Evolutionary conservation across 2,113 vertebrate species (phyloP).

Genomic region (Tautogolabrus adspersus): DNA sequence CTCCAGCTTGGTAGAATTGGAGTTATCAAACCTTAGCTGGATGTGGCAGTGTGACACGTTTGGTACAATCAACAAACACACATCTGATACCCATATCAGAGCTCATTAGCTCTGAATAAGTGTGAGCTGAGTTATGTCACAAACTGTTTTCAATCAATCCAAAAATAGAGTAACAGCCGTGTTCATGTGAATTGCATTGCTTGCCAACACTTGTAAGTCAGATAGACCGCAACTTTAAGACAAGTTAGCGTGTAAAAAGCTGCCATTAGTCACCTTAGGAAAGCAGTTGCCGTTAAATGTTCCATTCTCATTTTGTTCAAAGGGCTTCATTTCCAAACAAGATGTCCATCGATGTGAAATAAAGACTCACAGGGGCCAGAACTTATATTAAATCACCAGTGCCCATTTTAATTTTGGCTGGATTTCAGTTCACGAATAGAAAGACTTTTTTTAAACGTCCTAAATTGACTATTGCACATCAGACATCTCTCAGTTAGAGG

Average conservation of each 20-base stretch:
- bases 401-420: conserved; percentile 1
- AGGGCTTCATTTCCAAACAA: conserved; percentile 10
- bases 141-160: conserved; percentile 13
- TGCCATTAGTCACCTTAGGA: conserved; percentile 9
- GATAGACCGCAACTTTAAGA: conserved; percentile 1
- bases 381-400: conserved; percentile 6
- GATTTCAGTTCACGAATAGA: conserved; percentile 1
- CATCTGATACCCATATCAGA: neutral
- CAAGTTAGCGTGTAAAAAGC: conserved; percentile 12
- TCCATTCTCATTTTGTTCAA: neutral
- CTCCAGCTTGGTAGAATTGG: neutral
- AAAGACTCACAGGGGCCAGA: neutral
- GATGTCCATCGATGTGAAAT: neutral
- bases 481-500: conserved; percentile 1
- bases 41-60: neutral
- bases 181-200: conserved; percentile 17
- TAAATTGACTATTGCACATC: neutral
- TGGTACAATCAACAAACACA: neutral
- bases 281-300: conserved; percentile 7
- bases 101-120: conserved; percentile 10
- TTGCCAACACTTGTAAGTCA: conserved; percentile 36
- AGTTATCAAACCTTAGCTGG: neutral
- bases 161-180: neutral
- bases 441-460: neutral
- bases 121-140: conserved; percentile 15